Evolutionary conservation across 2,888 invertebrate genomes (phyloP).

Genomic region (Seira sanloemensis): DNA sequence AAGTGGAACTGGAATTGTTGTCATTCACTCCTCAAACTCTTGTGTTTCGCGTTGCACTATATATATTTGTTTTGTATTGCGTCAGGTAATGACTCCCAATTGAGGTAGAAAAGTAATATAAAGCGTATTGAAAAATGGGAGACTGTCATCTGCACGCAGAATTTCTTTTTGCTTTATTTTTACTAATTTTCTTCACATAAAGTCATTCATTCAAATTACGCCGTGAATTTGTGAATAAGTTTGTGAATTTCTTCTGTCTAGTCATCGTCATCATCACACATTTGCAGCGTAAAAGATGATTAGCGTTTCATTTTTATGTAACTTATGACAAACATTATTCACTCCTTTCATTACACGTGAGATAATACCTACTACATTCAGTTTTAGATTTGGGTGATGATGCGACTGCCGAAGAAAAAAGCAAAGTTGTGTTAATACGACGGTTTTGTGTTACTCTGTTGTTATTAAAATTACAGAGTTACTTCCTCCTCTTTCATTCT

Average conservation of each 20-base stretch:
- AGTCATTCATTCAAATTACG: neutral
- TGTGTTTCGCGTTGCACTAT: neutral
- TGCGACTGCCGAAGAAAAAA: too few relatives aligned
- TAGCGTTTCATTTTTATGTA: conserved; percentile 1
- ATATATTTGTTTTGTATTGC: neutral
- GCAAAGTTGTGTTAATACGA: too few relatives aligned
- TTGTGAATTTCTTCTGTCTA: conserved; percentile 1
- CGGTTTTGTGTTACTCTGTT: too few relatives aligned
- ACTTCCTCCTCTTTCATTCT: neutral
- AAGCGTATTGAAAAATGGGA: neutral
- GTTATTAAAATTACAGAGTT: neutral
- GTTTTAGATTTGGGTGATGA: too few relatives aligned
- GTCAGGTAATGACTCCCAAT: neutral
- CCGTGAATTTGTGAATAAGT: neutral
- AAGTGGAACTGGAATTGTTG: conserved; percentile 13
- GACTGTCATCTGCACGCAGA: neutral
- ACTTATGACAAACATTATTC: too few relatives aligned
- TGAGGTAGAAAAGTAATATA: neutral
- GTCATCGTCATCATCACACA: neutral
- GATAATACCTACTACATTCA: too few relatives aligned
- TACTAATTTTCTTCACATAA: conserved; percentile 26
- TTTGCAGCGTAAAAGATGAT: neutral
- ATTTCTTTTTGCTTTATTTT: conserved; percentile 27
- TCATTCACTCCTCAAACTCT: too few relatives aligned
- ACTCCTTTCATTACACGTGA: too few relatives aligned